A percentile compares a stretch with the other conserved stretches of the same genome.
These are phyloP conservation scores for Acleris laterana DNA, from an alignment of 2,888 invertebrate genomes.

Conservation along the genomic window DNA sequence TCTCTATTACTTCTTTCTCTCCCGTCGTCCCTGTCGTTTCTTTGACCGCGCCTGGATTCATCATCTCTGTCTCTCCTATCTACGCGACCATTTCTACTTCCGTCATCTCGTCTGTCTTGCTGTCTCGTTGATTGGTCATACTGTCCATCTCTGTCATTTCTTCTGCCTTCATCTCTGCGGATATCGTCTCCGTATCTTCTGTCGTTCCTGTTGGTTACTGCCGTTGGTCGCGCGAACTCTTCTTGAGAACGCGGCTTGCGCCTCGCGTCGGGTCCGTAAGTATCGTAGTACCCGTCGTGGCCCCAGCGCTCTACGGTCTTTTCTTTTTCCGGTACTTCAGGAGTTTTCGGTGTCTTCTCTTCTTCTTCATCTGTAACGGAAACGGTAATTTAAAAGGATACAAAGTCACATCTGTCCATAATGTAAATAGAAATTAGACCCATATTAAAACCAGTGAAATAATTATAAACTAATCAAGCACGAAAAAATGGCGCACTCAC, in stretches of 20 bases:
- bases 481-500: slow-evolving; percentile 48
- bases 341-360: slow-evolving; percentile 49
- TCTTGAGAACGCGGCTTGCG: slow-evolving; percentile 50
- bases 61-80: slow-evolving; percentile 29
- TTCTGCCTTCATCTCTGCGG: slow-evolving; percentile 21
- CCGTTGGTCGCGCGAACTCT: slow-evolving; percentile 53
- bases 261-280: slow-evolving; percentile 69
- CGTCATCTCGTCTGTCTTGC: slow-evolving; percentile 27
- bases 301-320: slow-evolving; percentile 65
- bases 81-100: slow-evolving; percentile 3
- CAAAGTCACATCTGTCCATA: no score
- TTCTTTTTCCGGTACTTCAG: slow-evolving; percentile 51
- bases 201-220: slow-evolving; percentile 45
- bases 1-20: slow-evolving; percentile 32
- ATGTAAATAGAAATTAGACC: background rate
- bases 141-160: slow-evolving; percentile 34
- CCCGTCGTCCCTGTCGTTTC: slow-evolving; percentile 38
- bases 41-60: slow-evolving; percentile 30
- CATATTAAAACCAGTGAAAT: background rate
- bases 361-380: slow-evolving; percentile 60
- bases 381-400: no score
- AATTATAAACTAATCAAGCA: no score
- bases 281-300: slow-evolving; percentile 77
- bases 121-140: slow-evolving; percentile 30
- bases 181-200: slow-evolving; percentile 39